These are phyloP conservation scores for Bothrops alternatus DNA, from an alignment of 2,797 vertebrate species.

Conservation along the genomic window DNA sequence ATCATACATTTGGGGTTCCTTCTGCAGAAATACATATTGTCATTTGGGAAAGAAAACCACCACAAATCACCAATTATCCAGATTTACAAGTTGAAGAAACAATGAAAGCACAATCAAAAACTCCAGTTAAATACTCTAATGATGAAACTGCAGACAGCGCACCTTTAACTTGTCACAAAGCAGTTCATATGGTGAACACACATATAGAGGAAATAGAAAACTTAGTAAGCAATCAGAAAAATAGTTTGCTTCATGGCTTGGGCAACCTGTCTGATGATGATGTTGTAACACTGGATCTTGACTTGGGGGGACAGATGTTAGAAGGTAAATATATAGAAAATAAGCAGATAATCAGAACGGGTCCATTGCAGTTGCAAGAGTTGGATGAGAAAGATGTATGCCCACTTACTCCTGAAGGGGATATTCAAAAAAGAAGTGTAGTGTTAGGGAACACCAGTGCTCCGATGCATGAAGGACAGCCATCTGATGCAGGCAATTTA, in stretches of 20 bases:
- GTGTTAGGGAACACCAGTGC: conserved; percentile 10
- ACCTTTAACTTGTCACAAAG: not conserved
- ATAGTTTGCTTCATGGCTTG: conserved; percentile 65
- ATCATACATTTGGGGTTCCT: conserved; percentile 71
- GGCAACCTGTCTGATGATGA: conserved; percentile 70
- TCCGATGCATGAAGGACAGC: conserved; percentile 14
- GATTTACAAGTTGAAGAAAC: conserved; percentile 27
- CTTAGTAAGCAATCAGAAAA: conserved; percentile 18
- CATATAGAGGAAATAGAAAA: conserved; percentile 33
- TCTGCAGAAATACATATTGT: conserved; percentile 83
- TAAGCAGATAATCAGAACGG: conserved; percentile 7
- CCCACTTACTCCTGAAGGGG: not conserved
- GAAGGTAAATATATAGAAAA: conserved; percentile 20
- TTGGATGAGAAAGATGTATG: conserved; percentile 2
- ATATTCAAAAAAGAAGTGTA: not conserved
- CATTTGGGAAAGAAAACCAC: conserved; percentile 82
- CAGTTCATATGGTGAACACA: conserved; percentile 6
- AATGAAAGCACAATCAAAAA: conserved; percentile 4
- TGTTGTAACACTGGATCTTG: conserved; percentile 76
- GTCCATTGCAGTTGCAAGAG: not conserved
- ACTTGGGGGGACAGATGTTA: conserved; percentile 42
- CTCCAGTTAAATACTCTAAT: not conserved
- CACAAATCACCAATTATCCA: conserved; percentile 27
- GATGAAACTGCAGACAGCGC: not conserved
- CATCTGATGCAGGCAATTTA: not conserved